These are phyloP conservation scores for Cuculus canorus DNA, from an alignment of 2,797 vertebrate species.

Conservation along the genomic window DNA sequence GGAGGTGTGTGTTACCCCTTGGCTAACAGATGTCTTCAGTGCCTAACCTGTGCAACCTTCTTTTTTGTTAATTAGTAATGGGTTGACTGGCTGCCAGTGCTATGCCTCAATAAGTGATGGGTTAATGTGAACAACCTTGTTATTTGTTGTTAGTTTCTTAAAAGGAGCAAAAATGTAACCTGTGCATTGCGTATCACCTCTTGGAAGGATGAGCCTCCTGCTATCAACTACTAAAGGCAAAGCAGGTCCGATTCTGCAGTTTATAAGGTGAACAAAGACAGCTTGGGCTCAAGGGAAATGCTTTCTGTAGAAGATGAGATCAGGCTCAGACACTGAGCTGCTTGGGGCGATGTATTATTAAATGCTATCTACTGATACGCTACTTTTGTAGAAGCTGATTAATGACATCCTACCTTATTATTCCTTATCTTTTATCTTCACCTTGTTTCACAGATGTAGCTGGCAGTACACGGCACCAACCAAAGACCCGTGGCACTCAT, in stretches of 20 bases:
- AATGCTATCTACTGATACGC: background rate
- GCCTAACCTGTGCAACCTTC: background rate
- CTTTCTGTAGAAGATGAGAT: conserved; percentile 11
- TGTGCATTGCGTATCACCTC: background rate
- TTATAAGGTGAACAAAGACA: background rate
- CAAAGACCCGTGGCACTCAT: conserved; percentile 43
- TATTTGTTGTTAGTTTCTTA: background rate
- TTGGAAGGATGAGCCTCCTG: background rate
- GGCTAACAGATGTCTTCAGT: background rate
- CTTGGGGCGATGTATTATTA: conserved; percentile 54
- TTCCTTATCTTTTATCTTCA: conserved; percentile 53
- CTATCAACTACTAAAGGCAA: background rate
- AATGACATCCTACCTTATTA: conserved; percentile 47
- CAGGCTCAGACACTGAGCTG: conserved; percentile 17
- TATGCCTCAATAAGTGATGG: background rate
- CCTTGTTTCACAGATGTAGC: conserved; percentile 33
- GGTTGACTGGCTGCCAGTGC: background rate
- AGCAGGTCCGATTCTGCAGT: background rate
- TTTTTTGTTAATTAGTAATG: background rate
- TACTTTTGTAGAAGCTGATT: conserved; percentile 44
- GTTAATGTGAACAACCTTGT: background rate
- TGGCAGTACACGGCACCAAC: background rate
- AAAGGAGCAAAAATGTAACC: background rate
- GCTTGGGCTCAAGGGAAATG: conserved; percentile 21
- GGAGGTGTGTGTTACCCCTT: background rate